phyloP scores from a whole-genome alignment of 2,888 invertebrate species.

The Meloe dianella region DNA sequence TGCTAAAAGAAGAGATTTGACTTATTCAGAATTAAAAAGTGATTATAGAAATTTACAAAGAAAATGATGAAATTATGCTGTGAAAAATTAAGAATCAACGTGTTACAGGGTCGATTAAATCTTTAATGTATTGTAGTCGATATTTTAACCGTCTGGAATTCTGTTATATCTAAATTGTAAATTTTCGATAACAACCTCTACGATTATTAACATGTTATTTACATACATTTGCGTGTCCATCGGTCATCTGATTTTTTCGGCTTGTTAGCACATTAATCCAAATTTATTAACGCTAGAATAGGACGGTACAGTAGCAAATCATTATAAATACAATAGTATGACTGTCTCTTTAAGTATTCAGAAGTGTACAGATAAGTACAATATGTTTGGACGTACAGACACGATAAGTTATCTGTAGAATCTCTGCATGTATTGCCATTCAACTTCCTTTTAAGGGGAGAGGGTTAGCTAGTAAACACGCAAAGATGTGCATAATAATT shows the following conservation, averaged over 20 bases:
- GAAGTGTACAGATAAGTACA: conserved; percentile 26
- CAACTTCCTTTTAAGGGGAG: conserved; percentile 51
- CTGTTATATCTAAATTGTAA: conserved; percentile 33
- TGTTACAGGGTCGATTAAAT: not conserved
- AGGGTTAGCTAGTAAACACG: conserved; percentile 51
- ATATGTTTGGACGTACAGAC: conserved; percentile 42
- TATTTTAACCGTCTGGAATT: conserved; percentile 14
- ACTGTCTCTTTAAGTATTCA: conserved; percentile 37
- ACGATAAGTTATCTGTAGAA: conserved; percentile 46
- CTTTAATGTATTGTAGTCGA: not conserved
- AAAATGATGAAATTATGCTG: not conserved
- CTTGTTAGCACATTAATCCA: conserved; percentile 38
- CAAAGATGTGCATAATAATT: conserved; percentile 59
- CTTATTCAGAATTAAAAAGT: not conserved
- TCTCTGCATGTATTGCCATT: conserved; percentile 51
- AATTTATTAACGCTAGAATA: conserved; percentile 35
- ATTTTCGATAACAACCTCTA: conserved; percentile 26
- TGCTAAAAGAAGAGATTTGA: conserved; percentile 7
- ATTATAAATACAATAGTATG: conserved; percentile 25
- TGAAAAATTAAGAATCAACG: not conserved
- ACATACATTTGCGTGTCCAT: conserved; percentile 28
- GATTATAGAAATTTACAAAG: conserved; percentile 13
- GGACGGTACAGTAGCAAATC: conserved; percentile 27
- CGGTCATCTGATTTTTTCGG: conserved; percentile 31
- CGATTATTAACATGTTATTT: conserved; percentile 33